Evolutionary conservation across 2,113 vertebrate genomes (phyloP).

Genomic region (Muscicapa adusta): DNA sequence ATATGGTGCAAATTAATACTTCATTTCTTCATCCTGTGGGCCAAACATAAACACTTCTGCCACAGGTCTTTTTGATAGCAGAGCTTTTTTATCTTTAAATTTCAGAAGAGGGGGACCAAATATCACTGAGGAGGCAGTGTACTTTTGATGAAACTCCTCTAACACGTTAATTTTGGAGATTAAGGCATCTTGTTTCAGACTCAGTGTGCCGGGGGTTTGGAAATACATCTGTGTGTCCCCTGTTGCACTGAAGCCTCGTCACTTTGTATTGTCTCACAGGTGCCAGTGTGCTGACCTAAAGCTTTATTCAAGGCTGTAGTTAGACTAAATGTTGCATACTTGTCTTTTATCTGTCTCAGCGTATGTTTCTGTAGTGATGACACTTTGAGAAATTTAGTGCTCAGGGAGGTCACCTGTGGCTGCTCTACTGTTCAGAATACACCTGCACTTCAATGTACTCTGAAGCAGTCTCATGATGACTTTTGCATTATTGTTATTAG

Average conservation of each 20-base stretch:
- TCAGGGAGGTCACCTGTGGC: background rate
- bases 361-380: background rate
- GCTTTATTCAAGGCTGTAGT: background rate
- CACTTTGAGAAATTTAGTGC: background rate
- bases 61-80: background rate
- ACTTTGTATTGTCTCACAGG: background rate
- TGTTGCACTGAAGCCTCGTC: background rate
- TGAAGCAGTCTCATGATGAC: background rate
- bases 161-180: background rate
- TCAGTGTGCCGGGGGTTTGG: background rate
- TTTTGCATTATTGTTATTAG: background rate
- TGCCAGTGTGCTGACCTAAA: background rate
- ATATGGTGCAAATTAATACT: background rate
- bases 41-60: background rate
- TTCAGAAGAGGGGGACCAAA: background rate
- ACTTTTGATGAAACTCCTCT: background rate
- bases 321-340: background rate
- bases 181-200: background rate
- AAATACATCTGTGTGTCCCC: background rate
- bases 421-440: rapidly evolving
- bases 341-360: background rate
- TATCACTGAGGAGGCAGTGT: background rate
- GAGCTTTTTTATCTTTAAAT: background rate
- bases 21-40: background rate
- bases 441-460: rapidly evolving